Percentiles rank a stretch among this genome's conserved stretches.
Evolutionary conservation across 2,888 invertebrate genomes (phyloP).

Genomic region (Lissonota sp.): DNA sequence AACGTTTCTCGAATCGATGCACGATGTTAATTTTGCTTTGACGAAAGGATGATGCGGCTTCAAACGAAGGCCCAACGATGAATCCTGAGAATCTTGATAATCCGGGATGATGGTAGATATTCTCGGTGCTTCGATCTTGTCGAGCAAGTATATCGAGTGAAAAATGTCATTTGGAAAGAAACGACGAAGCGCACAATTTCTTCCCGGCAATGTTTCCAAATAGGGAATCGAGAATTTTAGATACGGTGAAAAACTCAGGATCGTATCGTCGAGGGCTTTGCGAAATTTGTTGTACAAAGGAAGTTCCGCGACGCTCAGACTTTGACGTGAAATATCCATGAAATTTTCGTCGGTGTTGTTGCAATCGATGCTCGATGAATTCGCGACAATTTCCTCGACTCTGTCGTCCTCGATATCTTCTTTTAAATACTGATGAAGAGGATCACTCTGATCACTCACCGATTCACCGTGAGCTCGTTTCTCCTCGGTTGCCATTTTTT

Average conservation of each 20-base stretch:
- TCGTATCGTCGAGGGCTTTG: constrained; percentile 89
- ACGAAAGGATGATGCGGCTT: constrained; percentile 91
- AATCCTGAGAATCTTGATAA: constrained; percentile 38
- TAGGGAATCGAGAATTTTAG: constrained; percentile 94
- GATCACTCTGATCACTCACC: constrained; percentile 93
- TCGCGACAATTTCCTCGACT: constrained; percentile 84
- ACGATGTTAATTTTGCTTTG: constrained; percentile 88
- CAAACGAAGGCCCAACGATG: constrained; percentile 75
- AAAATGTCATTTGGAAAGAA: constrained; percentile 91
- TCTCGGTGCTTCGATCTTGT: constrained; percentile 77
- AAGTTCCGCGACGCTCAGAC: constrained; percentile 85
- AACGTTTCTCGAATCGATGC: constrained; percentile 87
- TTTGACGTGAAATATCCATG: constrained; percentile 80
- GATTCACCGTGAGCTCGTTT: constrained; percentile 85
- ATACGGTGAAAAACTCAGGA: constrained; percentile 94
- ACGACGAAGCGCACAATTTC: constrained; percentile 89
- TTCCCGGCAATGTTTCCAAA: constrained; percentile 93
- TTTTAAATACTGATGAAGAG: constrained; percentile 87
- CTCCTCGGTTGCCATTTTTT: constrained; percentile 76
- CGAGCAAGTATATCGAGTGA: constrained; percentile 87
- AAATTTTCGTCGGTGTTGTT: not conserved
- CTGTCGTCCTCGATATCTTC: constrained; percentile 83
- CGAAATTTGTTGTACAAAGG: constrained; percentile 89
- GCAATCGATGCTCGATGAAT: constrained; percentile 72
- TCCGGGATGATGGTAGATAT: constrained; percentile 66